Evolutionary conservation across 37 sponge, comb jelly and placozoan species (phyloP).

Genomic region (Mnemiopsis leidyi): DNA sequence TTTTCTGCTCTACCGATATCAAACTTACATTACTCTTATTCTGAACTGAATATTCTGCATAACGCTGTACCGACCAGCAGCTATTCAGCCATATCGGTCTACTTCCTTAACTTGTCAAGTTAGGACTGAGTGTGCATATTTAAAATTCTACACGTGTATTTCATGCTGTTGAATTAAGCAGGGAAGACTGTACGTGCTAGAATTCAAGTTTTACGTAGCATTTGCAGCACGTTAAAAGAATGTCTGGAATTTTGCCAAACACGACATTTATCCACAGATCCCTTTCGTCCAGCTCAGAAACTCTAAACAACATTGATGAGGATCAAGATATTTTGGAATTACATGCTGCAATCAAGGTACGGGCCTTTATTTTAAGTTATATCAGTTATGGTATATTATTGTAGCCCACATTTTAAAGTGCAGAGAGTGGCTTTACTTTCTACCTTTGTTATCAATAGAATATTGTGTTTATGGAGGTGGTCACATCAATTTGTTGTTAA

Average conservation of each 20-base stretch:
- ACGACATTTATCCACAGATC: neutral
- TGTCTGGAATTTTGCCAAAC: neutral
- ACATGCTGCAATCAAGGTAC: slow-evolving; percentile 52
- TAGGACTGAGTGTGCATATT: no score
- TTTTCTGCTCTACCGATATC: no score
- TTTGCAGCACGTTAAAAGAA: neutral
- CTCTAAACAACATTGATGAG: slow-evolving; percentile 8
- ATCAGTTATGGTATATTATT: neutral
- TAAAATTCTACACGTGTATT: no score
- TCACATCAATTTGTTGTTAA: neutral
- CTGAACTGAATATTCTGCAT: no score
- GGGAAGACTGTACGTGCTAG: neutral
- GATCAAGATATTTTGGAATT: slow-evolving; percentile 60
- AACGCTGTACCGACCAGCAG: no score
- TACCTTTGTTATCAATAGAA: neutral
- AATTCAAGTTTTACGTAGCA: no score
- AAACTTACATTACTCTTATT: no score
- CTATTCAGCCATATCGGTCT: no score
- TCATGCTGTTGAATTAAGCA: neutral
- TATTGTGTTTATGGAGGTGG: neutral
- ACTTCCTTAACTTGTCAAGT: no score
- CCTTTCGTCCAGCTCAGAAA: slow-evolving; percentile 30
- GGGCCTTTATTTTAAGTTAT: neutral
- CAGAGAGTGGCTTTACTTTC: neutral
- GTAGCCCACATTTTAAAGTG: neutral